Evolutionary conservation across 2,888 invertebrate species (phyloP), one percentile per base, ranked within the genome.

Genomic region (Sinelater perroti): DNA sequence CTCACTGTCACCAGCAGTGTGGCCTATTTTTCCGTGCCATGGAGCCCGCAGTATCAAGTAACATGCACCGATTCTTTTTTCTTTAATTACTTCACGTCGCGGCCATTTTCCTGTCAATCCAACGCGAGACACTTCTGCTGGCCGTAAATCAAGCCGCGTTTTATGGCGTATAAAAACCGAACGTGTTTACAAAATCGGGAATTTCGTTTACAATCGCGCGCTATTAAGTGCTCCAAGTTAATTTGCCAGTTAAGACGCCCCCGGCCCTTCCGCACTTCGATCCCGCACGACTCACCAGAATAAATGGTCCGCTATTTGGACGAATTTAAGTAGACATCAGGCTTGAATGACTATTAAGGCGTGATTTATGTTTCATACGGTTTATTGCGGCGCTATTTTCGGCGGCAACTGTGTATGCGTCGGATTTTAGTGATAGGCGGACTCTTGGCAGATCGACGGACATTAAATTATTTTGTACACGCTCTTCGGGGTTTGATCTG

Each of bases 311-410:
- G 14, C 16, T 28, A 45, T 45, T 45, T 45, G 45, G 45, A 28
- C 45, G 26, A 45, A 30, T 17, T 45, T 45, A 45, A 45, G 45
- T 45, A 42, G 45, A 30, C 30, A 30, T 20, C n/a, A 17, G 36
- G n/a, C n/a, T 38, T 63, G 64, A 60, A 58, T 61, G 60, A 61
- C 63, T 62, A 66, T 65, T 66, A 64, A 66, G 65, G 57, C 62
- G 65, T 67, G 66, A 66, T 66, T 66, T 66, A 66, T 64, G 60
- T 52, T 59, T 66, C 63, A 63, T 64, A 60, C 49, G 62, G 54
- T 66, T 66, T 66, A 66, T 66, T 54, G 60, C 55, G 47, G 40
- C 57, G 21, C 40, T 64, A 64, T 64, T 64, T 64, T 54, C 31
- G 56, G 63, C 8, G 28, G 10, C 5, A n/a, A 24, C 6, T 40